These are phyloP conservation scores for Sterrhoptilus dennistouni DNA, from an alignment of 2,113 vertebrate genomes.

Conservation along the genomic window DNA sequence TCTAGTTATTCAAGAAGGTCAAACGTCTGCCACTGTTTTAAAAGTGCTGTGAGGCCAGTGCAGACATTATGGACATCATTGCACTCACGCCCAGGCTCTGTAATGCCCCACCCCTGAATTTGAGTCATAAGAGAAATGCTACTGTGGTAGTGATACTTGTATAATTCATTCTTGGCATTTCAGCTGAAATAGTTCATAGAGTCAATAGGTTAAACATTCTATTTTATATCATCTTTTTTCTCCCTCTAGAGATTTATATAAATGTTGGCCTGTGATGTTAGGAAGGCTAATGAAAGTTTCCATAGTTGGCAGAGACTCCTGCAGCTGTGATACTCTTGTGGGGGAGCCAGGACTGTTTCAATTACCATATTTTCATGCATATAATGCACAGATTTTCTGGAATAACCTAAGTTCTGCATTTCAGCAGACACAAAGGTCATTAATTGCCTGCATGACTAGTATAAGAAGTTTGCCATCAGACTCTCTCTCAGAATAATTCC, in stretches of 20 bases:
- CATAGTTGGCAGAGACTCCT: constrained; percentile 3
- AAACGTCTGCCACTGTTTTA: neutral
- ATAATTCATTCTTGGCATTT: constrained; percentile 13
- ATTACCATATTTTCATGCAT: constrained; percentile 1
- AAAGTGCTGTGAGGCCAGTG: neutral
- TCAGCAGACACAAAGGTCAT: neutral
- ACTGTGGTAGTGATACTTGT: neutral
- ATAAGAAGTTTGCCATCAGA: neutral
- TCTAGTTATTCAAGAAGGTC: neutral
- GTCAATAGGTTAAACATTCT: constrained; percentile 6
- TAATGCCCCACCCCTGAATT: neutral
- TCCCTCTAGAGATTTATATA: neutral
- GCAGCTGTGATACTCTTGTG: constrained; percentile 26
- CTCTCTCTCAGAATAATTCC: neutral
- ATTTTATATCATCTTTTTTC: neutral
- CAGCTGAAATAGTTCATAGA: constrained; percentile 19
- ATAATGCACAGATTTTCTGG: neutral
- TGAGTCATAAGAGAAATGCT: neutral
- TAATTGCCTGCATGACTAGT: neutral
- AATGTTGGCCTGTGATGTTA: neutral
- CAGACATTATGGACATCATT: neutral
- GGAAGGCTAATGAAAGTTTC: constrained; percentile 24
- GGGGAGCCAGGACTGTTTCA: neutral
- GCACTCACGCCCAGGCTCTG: neutral
- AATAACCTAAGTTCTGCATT: neutral